These are phyloP conservation scores for Coluber constrictor DNA, from an alignment of 2,797 vertebrate species.

Conservation along the genomic window DNA sequence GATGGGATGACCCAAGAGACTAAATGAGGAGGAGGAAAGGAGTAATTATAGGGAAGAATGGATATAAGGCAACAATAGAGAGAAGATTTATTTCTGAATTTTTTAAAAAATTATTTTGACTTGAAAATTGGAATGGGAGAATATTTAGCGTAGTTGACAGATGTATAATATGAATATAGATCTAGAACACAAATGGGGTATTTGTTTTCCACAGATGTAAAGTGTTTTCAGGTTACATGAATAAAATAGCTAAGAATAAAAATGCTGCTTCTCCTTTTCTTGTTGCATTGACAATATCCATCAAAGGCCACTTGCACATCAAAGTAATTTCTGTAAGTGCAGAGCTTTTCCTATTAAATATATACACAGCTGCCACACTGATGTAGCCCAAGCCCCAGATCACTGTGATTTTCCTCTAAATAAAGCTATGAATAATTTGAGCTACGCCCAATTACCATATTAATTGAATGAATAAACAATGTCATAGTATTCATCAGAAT, in stretches of 20 bases:
- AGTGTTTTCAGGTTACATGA: not conserved
- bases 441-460: constrained; percentile 59
- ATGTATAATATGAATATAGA: not conserved
- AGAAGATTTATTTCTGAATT: not conserved
- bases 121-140: not conserved
- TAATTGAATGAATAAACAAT: constrained; percentile 60
- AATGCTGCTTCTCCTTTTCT: not conserved
- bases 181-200: not conserved
- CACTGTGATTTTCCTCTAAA: constrained; percentile 44
- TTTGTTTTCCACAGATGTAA: not conserved
- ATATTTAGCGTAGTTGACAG: not conserved
- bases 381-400: constrained; percentile 39
- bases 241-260: not conserved
- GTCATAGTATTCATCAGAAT: constrained; percentile 23
- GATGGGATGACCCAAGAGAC: not conserved
- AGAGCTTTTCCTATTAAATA: not conserved
- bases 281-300: not conserved
- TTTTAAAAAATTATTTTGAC: not conserved
- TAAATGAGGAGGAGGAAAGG: not conserved
- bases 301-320: not conserved
- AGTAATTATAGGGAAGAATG: not conserved
- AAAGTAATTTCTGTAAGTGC: not conserved
- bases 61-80: not conserved
- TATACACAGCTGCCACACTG: constrained; percentile 42
- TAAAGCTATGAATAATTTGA: constrained; percentile 50